These are phyloP conservation scores for Tragelaphus eurycerus DNA, from an alignment of 2,797 vertebrate species.

Conservation along the genomic window DNA sequence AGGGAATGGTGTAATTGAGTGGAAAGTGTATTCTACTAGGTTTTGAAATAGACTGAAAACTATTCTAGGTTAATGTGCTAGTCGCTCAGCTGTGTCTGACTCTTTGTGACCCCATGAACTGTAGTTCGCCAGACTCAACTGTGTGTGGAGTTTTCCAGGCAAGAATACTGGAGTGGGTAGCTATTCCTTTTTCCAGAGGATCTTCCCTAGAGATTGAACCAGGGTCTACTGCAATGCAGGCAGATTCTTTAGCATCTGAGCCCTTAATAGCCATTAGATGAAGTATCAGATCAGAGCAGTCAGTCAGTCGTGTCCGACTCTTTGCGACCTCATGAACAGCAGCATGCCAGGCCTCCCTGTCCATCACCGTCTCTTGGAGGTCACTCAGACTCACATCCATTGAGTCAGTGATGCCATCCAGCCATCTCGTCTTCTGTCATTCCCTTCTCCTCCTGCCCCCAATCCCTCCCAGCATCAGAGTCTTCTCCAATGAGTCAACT, in stretches of 20 bases:
- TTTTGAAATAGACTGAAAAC: not conserved
- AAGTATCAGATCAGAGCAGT: not conserved
- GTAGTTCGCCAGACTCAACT: not conserved
- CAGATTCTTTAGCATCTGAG: not conserved
- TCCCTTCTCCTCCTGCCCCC: too few relatives aligned
- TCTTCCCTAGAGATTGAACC: not conserved
- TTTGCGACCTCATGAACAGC: too few relatives aligned
- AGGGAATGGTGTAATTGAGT: not conserved
- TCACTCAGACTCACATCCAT: too few relatives aligned
- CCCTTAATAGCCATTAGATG: not conserved
- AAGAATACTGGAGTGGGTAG: not conserved
- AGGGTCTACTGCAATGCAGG: not conserved
- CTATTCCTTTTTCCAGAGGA: not conserved
- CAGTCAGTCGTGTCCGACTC: too few relatives aligned
- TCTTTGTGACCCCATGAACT: not conserved
- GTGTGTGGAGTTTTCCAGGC: not conserved
- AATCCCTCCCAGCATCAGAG: too few relatives aligned
- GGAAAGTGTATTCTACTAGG: not conserved
- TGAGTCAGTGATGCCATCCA: too few relatives aligned
- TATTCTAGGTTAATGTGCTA: not conserved
- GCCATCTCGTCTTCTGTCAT: too few relatives aligned
- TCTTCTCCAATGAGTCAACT: too few relatives aligned
- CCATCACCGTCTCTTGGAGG: too few relatives aligned
- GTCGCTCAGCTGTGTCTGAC: not conserved
- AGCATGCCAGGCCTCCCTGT: too few relatives aligned